Percentiles rank a stretch among this genome's conserved stretches.
Conservation (phyloP, 2,797 vertebrate species). For the Oophaga sylvatica region DNA sequence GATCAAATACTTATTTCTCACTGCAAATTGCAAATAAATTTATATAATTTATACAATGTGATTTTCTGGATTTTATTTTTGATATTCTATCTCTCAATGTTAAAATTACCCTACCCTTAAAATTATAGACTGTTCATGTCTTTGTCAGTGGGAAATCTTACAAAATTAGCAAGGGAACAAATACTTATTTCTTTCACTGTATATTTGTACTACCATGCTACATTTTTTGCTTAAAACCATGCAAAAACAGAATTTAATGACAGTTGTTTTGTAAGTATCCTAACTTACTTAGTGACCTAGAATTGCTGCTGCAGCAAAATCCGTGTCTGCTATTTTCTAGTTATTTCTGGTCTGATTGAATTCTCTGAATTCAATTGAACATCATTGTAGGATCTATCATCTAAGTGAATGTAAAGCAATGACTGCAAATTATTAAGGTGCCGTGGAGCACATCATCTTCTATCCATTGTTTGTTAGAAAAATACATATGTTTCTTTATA, state of each 20-base stretch:
- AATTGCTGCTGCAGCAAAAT: background rate
- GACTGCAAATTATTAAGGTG: constrained; percentile 25
- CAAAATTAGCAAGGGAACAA: no score
- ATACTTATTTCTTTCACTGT: no score
- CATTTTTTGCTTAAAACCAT: background rate
- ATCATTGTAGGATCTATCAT: constrained; percentile 30
- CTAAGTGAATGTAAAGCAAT: constrained; percentile 26
- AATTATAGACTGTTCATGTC: no score
- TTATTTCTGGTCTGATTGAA: constrained; percentile 32
- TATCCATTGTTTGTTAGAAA: constrained; percentile 19
- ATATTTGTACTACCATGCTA: background rate
- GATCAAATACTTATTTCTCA: no score
- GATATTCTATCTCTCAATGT: no score
- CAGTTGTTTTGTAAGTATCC: background rate
- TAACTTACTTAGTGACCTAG: constrained; percentile 1
- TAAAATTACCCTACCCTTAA: no score
- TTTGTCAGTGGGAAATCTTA: no score
- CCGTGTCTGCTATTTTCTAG: constrained; percentile 20
- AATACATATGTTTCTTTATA: constrained; percentile 13
- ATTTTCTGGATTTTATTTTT: no score
- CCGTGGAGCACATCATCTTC: background rate
- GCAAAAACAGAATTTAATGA: background rate
- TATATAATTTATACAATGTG: no score
- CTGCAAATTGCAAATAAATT: no score
- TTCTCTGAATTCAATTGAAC: constrained; percentile 19